A percentile compares a stretch with the other conserved stretches of the same genome.
Evolutionary conservation across 2,113 vertebrate species (phyloP).

Genomic region (Herpetotheres cachinnans): DNA sequence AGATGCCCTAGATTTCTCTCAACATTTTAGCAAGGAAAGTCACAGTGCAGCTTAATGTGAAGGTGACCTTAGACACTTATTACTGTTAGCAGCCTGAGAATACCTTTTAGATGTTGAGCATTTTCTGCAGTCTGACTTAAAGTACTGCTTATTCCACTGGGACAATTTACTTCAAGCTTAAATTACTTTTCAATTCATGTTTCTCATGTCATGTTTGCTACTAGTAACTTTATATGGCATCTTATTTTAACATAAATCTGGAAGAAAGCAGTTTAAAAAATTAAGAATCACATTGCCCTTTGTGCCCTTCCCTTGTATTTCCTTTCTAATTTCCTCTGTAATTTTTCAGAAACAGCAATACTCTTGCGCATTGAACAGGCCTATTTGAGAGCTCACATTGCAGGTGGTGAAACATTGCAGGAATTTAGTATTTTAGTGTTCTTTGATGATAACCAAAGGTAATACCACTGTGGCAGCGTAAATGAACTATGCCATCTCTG

Average conservation of each 20-base stretch:
- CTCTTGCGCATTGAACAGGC: neutral
- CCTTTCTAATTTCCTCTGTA: neutral
- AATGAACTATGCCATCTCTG: neutral
- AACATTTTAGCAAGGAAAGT: neutral
- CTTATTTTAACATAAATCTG: conserved; percentile 9
- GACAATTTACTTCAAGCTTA: conserved; percentile 21
- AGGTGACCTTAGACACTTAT: conserved; percentile 13
- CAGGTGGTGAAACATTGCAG: neutral
- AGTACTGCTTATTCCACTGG: neutral
- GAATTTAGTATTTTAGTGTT: neutral
- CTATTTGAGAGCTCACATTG: neutral
- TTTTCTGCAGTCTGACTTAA: neutral
- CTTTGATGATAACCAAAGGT: neutral
- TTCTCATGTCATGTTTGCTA: conserved; percentile 9
- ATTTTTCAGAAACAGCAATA: neutral
- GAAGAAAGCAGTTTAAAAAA: conserved; percentile 14
- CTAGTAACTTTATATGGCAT: conserved; percentile 27
- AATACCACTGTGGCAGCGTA: neutral
- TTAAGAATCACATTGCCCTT: neutral
- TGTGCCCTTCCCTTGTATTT: neutral
- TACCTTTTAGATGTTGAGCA: neutral
- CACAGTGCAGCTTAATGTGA: neutral
- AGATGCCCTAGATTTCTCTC: neutral
- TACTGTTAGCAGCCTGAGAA: neutral
- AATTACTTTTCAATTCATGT: conserved; percentile 35